Evolutionary conservation across 2,113 vertebrate genomes (phyloP), one percentile per base, ranked within the genome.

Genomic region (Pycnonotus jocosus): DNA sequence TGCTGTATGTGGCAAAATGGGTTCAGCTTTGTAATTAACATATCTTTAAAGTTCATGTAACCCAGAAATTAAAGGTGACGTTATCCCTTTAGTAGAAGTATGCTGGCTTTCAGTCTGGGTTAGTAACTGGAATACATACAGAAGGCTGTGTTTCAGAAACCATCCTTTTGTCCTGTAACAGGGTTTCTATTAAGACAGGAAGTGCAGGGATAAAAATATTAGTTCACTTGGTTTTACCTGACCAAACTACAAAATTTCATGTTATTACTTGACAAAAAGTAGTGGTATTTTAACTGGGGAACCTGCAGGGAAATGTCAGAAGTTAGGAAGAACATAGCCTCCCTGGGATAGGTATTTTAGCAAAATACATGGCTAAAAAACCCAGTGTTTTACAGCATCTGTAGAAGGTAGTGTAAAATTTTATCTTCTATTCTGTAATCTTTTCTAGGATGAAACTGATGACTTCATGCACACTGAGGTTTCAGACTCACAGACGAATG

Each of bases 371-470:
- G 62, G 62, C 72, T 81, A 96, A 96, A 90, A 65, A 9, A 1
- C 27, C 15, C 22, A 47, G 15, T 94, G 86, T 64, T 97, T 97
- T 94, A 96, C 93, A 96, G 93, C 88, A 88, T 95, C 95, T 93
- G 70, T 76, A 95, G 95, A 97, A 88, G 94, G 40, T 45, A 83
- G 82, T 54, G 17, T 73, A 80, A 95, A 94, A 96, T 74, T 78
- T 92, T 74, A 45, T 96, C 92, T 90, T 98, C 97, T 93, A 80
- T 88, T 97, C 93, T 97, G 77, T 92, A 88, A 81, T 90, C 81
- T 96, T 95, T 96, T 38, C 93, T 88, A 90, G 81, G 92, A 94
- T 72, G 90, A 93, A 96, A 97, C 42, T 64, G 81, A 81, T 84
- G 77, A 69, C 93, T 98, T 95, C 51, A 38, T 33, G 66, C 83